These are phyloP conservation scores for Siniperca obscura DNA, from an alignment of 2,797 vertebrate genomes.

Conservation along the genomic window DNA sequence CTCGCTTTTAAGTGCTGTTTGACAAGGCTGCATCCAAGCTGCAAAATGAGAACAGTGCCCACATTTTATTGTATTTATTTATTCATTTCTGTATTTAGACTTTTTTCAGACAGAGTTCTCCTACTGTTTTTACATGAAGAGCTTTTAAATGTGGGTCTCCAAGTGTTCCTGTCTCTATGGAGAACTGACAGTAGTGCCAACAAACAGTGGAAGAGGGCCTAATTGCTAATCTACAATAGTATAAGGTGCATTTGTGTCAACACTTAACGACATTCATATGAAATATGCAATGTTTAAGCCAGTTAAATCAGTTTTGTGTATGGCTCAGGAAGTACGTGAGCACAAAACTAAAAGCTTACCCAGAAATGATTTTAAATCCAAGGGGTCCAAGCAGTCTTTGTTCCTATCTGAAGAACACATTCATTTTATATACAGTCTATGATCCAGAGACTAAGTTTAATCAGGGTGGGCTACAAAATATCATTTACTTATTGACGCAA, in stretches of 20 bases:
- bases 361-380: conserved; percentile 40
- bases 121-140: conserved; percentile 80
- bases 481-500: conserved; percentile 76
- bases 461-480: conserved; percentile 42
- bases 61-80: conserved; percentile 85
- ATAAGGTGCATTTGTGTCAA: conserved; percentile 61
- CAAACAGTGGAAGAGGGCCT: conserved; percentile 75
- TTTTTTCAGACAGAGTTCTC: conserved; percentile 71
- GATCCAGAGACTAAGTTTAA: conserved; percentile 43
- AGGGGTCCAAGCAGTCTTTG: conserved; percentile 39
- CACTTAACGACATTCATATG: conserved; percentile 53
- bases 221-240: conserved; percentile 75
- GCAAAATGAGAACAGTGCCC: conserved; percentile 81
- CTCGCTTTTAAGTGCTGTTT: conserved; percentile 84
- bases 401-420: conserved; percentile 49
- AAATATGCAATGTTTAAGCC: conserved; percentile 44
- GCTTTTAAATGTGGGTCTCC: conserved; percentile 83
- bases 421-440: no score
- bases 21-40: conserved; percentile 82
- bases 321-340: conserved; percentile 15
- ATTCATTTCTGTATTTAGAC: conserved; percentile 85
- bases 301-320: conserved; percentile 37
- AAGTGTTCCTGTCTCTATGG: conserved; percentile 70
- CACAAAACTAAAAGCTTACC: conserved; percentile 25
- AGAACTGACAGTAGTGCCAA: conserved; percentile 70